Evolutionary conservation across 2,888 invertebrate species (phyloP).

Genomic region (Boloria euphrosyne): DNA sequence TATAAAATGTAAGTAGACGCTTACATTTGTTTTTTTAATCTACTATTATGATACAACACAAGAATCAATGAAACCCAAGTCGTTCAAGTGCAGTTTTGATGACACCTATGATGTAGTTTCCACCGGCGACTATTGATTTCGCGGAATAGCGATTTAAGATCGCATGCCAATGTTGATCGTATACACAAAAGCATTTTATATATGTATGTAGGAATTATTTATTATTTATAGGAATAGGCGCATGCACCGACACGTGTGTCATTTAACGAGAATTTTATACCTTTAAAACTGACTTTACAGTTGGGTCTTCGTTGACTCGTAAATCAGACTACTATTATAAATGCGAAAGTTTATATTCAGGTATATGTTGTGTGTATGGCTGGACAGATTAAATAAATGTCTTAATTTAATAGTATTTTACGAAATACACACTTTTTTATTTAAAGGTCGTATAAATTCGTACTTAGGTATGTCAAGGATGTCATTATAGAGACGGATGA

Average conservation of each 20-base stretch:
- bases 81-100: conserved; percentile 20
- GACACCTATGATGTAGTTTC: conserved; percentile 17
- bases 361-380: too few species aligned
- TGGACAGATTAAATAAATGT: too few species aligned
- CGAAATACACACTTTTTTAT: not conserved
- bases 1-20: too few species aligned
- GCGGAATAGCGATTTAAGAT: conserved; percentile 36
- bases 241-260: conserved; percentile 24
- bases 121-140: conserved; percentile 37
- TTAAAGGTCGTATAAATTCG: not conserved
- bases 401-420: too few species aligned
- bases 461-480: conserved; percentile 26
- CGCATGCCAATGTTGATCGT: conserved; percentile 33
- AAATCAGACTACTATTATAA: not conserved
- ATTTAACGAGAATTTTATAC: conserved; percentile 4
- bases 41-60: conserved; percentile 21
- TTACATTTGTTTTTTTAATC: too few species aligned
- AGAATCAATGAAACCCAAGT: conserved; percentile 36
- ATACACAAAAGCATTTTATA: conserved; percentile 16
- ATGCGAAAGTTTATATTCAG: not conserved
- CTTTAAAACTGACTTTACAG: not conserved
- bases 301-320: not conserved
- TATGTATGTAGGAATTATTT: conserved; percentile 31
- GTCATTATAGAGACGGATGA: conserved; percentile 23
- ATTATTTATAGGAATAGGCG: conserved; percentile 44